Evolutionary conservation across 2,113 vertebrate species (phyloP), one percentile per base, ranked within the genome.

Genomic region (Pseudois nayaur): DNA sequence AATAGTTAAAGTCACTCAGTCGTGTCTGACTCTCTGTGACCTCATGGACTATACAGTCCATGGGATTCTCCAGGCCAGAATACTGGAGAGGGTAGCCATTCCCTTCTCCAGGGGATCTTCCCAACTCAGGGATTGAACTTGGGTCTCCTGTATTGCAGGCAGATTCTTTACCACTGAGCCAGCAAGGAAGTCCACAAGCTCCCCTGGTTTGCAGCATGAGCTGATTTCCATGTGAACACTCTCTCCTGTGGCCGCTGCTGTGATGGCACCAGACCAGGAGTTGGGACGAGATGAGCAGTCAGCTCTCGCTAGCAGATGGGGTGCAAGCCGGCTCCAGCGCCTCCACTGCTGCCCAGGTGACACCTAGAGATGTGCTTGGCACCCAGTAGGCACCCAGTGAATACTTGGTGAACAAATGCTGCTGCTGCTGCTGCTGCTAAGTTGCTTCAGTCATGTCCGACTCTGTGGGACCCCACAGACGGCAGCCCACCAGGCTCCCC

Each of bases 371-470:
- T 33, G 50, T 9, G 13, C 21, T 15, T 45, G 86, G 67, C 79
- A 40, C 25, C n/a, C 40, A n/a, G 67, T 7, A 48, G n/a, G 36
- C n/a, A 3, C 29, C 36, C 17, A 50, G 6, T 15, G 36, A 45
- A 36, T 33, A 9, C 45, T 54, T 59, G 13, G 33, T 23, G 25
- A 43, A 52, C 23, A 50, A 52, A n/a, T 54, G 45, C 64, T 67
- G 64, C 64, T 21, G 62, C 29, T 57, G 57, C 60, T 62, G 60
- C 60, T 62, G 60, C 60, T 67, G 64, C 64, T 67, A 21, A 67
- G 64, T 67, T 9, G 1, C 17, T 3, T 67, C 33, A 36, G 64
- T 36, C 4, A 1, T 36, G 17, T 36, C n/a, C 2, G 0, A 21
- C n/a, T 36, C 64, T 36, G 17, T 67, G 64, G 2, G 9, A 67